phyloP scores from a whole-genome alignment of 1,140 invertebrate genomes.

The Dinoponera quadriceps region DNA sequence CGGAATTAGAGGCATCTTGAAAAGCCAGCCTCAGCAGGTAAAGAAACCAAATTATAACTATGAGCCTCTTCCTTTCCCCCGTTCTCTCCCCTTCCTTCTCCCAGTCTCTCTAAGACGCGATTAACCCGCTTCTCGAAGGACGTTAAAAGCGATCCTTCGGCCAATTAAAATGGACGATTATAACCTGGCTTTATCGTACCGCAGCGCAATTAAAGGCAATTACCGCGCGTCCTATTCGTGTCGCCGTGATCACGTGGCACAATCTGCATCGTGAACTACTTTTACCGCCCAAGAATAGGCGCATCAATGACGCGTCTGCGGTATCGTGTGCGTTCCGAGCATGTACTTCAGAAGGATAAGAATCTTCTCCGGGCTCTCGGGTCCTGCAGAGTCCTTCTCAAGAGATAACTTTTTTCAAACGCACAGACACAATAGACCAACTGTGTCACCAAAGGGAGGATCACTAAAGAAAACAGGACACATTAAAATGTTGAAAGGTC shows the following conservation, averaged over 20 bases:
- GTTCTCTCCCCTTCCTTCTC: neutral
- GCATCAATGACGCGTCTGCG: slow-evolving; percentile 24
- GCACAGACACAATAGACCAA: too few species aligned
- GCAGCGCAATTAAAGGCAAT: slow-evolving; percentile 74
- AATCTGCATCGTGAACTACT: slow-evolving; percentile 72
- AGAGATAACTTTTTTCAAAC: too few species aligned
- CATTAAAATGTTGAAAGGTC: too few species aligned
- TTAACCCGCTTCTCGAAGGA: slow-evolving; percentile 55
- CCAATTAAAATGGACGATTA: slow-evolving; percentile 73
- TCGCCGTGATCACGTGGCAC: slow-evolving; percentile 69
- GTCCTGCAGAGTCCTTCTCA: too few species aligned
- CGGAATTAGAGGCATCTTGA: neutral
- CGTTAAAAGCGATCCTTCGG: slow-evolving; percentile 24
- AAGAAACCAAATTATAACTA: slow-evolving; percentile 29
- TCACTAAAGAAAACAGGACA: too few species aligned
- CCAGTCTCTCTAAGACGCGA: slow-evolving; percentile 16
- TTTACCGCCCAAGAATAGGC: slow-evolving; percentile 63
- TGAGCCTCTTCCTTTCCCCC: slow-evolving; percentile 32
- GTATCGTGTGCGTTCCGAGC: slow-evolving; percentile 16
- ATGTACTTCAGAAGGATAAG: neutral
- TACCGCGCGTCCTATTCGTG: slow-evolving; percentile 64
- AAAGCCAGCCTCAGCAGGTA: neutral
- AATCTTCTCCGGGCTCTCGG: neutral
- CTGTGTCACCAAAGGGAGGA: too few species aligned
- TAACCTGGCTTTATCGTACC: slow-evolving; percentile 40